Percentiles rank a stretch among this genome's conserved stretches.
Evolutionary conservation across 2,888 invertebrate species (phyloP).

Genomic region (Timandra comae): DNA sequence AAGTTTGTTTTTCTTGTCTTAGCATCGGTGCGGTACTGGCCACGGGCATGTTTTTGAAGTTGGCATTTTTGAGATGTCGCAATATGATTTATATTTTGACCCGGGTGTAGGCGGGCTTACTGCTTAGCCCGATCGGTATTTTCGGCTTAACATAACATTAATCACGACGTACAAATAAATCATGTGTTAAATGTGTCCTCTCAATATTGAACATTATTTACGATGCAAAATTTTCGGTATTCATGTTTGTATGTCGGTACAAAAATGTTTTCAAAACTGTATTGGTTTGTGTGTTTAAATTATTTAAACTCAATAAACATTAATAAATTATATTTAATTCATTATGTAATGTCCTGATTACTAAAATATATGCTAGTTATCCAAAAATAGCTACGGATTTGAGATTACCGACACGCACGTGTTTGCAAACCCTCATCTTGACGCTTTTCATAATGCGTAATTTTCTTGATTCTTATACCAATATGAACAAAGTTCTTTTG

Average conservation of each 20-base stretch:
- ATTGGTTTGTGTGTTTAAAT: too few species aligned
- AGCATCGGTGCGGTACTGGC: conserved; percentile 67
- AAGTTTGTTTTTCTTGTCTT: conserved; percentile 74
- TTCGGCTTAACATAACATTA: conserved; percentile 60
- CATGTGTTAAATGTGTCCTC: conserved; percentile 48
- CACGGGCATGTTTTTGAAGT: conserved; percentile 71
- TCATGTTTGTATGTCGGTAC: conserved; percentile 25
- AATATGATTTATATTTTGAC: conserved; percentile 68
- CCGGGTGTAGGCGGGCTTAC: conserved; percentile 62
- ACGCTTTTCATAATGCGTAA: too few species aligned
- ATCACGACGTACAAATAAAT: conserved; percentile 57
- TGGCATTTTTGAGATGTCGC: conserved; percentile 76
- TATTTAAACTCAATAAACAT: too few species aligned
- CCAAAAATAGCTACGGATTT: too few species aligned
- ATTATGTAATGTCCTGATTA: too few species aligned
- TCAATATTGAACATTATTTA: conserved; percentile 50
- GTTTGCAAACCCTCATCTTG: too few species aligned
- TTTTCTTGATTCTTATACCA: too few species aligned
- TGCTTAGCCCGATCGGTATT: conserved; percentile 73
- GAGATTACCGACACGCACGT: too few species aligned
- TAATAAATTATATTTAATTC: too few species aligned
- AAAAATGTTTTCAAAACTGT: conserved; percentile 11
- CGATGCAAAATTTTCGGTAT: conserved; percentile 33
- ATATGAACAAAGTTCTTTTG: too few species aligned
- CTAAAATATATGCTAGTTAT: too few species aligned